Evolutionary conservation across 2,888 invertebrate species (phyloP).

Genomic region (Isoperla grammatica): DNA sequence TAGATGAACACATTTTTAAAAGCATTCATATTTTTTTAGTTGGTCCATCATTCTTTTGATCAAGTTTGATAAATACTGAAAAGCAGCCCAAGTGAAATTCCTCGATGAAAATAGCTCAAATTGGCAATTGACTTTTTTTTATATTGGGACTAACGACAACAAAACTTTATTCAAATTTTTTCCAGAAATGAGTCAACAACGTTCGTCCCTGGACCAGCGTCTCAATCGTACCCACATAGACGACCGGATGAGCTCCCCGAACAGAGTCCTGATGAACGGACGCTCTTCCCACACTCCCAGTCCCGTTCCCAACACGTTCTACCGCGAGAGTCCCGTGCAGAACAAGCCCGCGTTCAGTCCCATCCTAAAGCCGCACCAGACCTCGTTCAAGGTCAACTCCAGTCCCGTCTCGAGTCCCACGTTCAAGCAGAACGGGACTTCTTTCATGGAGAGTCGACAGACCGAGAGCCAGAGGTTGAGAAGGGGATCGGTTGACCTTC

Average conservation of each 20-base stretch:
- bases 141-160: too few relatives aligned
- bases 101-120: too few relatives aligned
- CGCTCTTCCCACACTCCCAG: conserved; percentile 24
- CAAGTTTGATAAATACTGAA: too few relatives aligned
- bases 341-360: conserved; percentile 20
- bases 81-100: too few relatives aligned
- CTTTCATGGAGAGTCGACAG: conserved; percentile 13
- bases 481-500: conserved; percentile 23
- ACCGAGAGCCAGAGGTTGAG: conserved; percentile 14
- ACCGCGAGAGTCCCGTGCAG: conserved; percentile 11
- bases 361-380: conserved; percentile 13
- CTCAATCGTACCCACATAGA: conserved; percentile 29
- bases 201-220: conserved; percentile 26
- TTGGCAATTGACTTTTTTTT: too few relatives aligned
- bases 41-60: too few relatives aligned
- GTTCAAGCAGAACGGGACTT: conserved; percentile 19
- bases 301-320: conserved; percentile 7
- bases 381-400: conserved; percentile 3
- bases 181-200: conserved; percentile 21
- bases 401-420: conserved; percentile 24
- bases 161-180: background rate
- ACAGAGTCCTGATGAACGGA: conserved; percentile 25
- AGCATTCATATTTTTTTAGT: too few relatives aligned
- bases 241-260: conserved; percentile 23
- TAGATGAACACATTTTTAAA: too few relatives aligned